Evolutionary conservation across 92 coral and sea anemone species (phyloP), one percentile per base, ranked within the genome.

Genomic region (Epizoanthus stellaris): DNA sequence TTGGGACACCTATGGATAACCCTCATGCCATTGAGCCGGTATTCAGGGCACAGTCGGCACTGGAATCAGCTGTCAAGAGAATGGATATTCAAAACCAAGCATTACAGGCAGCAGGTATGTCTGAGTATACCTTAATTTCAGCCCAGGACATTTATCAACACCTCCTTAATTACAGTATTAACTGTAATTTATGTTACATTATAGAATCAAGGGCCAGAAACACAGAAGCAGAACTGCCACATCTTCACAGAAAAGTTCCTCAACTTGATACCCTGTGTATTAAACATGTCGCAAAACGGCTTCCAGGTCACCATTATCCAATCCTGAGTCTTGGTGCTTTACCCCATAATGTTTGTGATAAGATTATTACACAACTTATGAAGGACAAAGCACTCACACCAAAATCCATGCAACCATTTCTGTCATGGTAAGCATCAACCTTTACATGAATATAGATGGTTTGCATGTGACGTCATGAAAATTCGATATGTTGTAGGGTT

Each of bases 241-340:
- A 76, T 3, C 90, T 95, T 21, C 95, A 89, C 80, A 87, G 95
- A 20, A 93, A 92, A 19, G 92, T 95, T 38, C 87, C 91, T 13
- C 82, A 83, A 69, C 89, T 95, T 17, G 96, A 86, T 43, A 95
- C 72, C 36, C 85, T 94, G 68, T 95, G 98, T 65, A 85, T 95
- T 63, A 93, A 85, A 43, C 92, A 95, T 49, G 67, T 95, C 23
- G 87, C 90, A 42, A 84, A 84, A 17, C 90, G 98, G 25, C 87
- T 95, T 54, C 94, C 98, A 53, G 98, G 98, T 36, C 96, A 91
- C 64, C 94, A 92, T 13, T 87, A 85, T 73, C 98, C 98, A 5
- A 82, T 95, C 58, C 76, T 65, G 13, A 90, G 92, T 19, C 83
- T 95, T 42, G 98, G 96, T 6, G 84, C 72, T 49, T 68, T 95